Conservation (phyloP, 2,113 vertebrate species). For the Trochalopteron elliotii region DNA sequence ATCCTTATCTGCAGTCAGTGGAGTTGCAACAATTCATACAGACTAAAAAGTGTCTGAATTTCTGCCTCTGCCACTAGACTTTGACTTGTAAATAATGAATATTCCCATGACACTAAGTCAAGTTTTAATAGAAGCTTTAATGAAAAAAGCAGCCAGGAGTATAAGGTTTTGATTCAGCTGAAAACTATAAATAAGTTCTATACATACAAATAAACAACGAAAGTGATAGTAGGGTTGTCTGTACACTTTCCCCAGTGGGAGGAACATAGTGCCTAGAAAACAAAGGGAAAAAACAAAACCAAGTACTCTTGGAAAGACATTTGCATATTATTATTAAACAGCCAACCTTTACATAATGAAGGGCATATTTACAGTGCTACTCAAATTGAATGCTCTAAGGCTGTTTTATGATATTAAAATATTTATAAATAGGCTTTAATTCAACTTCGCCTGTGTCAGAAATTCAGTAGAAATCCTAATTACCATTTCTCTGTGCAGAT, state of each 20-base stretch:
- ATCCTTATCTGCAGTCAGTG: background rate
- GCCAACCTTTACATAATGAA: conserved; percentile 63
- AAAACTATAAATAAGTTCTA: background rate
- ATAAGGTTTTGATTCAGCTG: background rate
- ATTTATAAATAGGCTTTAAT: conserved; percentile 75
- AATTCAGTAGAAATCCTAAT: conserved; percentile 66
- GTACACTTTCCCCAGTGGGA: background rate
- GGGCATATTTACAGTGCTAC: conserved; percentile 61
- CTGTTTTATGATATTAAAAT: conserved; percentile 65
- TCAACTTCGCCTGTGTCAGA: conserved; percentile 43
- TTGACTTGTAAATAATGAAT: background rate
- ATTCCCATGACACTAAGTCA: background rate
- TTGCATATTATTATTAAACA: conserved; percentile 54
- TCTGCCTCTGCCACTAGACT: background rate
- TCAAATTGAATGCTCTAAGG: conserved; percentile 58
- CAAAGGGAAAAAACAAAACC: conserved; percentile 6
- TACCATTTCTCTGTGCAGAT: conserved; percentile 49
- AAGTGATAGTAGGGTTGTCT: background rate
- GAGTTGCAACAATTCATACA: background rate
- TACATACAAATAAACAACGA: background rate
- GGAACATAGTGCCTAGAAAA: background rate
- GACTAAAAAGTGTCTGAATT: background rate
- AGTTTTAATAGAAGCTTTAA: conserved; percentile 11
- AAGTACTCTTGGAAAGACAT: conserved; percentile 56
- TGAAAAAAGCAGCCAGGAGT: background rate